Percentiles rank a stretch among this genome's conserved stretches.
These are phyloP conservation scores for Leucosticte australis DNA, from an alignment of 2,113 vertebrate genomes.

Conservation along the genomic window DNA sequence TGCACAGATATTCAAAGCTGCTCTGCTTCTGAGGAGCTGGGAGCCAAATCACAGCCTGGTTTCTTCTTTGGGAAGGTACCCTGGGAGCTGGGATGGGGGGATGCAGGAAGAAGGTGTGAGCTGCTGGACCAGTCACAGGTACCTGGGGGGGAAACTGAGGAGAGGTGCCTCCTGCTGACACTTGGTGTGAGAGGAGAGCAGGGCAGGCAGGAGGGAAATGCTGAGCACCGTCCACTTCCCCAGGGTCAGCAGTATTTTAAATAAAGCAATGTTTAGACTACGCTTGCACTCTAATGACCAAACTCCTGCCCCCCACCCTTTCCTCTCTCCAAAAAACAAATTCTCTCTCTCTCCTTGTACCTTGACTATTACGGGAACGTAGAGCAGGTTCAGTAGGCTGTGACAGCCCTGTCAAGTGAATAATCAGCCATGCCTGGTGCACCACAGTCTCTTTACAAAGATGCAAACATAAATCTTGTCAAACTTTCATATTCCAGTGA, in stretches of 20 bases:
- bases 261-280: neutral
- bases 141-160: neutral
- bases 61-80: neutral
- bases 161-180: neutral
- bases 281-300: neutral
- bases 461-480: slow-evolving; percentile 70
- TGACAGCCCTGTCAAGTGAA: slow-evolving; percentile 64
- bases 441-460: slow-evolving; percentile 57
- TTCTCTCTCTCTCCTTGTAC: neutral
- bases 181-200: neutral
- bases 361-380: neutral
- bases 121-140: neutral
- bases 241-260: neutral
- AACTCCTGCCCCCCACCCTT: neutral
- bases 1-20: neutral
- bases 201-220: neutral
- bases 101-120: neutral
- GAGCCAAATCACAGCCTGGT: neutral
- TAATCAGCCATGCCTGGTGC: slow-evolving; percentile 65
- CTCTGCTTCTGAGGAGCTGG: neutral
- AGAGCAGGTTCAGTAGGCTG: slow-evolving; percentile 57
- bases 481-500: slow-evolving; percentile 61
- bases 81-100: neutral
- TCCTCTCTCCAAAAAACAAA: neutral
- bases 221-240: neutral